Conservation (phyloP, 1,140 invertebrate species). For the Aphaenogaster ashmeadi region DNA sequence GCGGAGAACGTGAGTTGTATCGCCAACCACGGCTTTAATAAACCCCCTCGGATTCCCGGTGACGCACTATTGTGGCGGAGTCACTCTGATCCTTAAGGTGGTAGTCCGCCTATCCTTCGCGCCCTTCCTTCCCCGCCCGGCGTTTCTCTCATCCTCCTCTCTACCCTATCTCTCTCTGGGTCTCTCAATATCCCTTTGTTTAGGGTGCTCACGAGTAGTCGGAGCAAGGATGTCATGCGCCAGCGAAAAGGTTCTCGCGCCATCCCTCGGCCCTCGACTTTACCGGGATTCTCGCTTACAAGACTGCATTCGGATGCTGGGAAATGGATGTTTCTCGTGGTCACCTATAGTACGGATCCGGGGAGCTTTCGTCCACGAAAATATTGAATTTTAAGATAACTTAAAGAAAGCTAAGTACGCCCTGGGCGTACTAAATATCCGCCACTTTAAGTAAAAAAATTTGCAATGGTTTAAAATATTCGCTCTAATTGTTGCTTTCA, state of each 20-base stretch:
- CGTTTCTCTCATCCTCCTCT: constrained; percentile 57
- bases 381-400: constrained; percentile 25
- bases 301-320: constrained; percentile 64
- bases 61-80: constrained; percentile 83
- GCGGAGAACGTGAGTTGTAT: constrained; percentile 86
- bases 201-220: constrained; percentile 80
- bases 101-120: constrained; percentile 66
- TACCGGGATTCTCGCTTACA: constrained; percentile 71
- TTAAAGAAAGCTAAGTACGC: background rate
- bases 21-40: constrained; percentile 85
- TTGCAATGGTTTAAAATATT: background rate
- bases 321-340: constrained; percentile 67
- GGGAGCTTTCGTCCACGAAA: background rate
- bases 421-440: no score
- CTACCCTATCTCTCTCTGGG: constrained; percentile 70
- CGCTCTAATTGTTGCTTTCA: background rate
- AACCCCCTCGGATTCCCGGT: constrained; percentile 83
- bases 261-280: constrained; percentile 67
- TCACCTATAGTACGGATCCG: constrained; percentile 11
- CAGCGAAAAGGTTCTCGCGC: constrained; percentile 69
- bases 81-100: constrained; percentile 76
- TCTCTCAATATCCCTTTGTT: constrained; percentile 83
- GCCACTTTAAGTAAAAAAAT: background rate
- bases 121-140: constrained; percentile 31
- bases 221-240: constrained; percentile 77